A percentile compares a stretch with the other conserved stretches of the same genome.
Conservation (phyloP, 2,797 vertebrate genomes). For the Notoglanidium macrostoma region DNA sequence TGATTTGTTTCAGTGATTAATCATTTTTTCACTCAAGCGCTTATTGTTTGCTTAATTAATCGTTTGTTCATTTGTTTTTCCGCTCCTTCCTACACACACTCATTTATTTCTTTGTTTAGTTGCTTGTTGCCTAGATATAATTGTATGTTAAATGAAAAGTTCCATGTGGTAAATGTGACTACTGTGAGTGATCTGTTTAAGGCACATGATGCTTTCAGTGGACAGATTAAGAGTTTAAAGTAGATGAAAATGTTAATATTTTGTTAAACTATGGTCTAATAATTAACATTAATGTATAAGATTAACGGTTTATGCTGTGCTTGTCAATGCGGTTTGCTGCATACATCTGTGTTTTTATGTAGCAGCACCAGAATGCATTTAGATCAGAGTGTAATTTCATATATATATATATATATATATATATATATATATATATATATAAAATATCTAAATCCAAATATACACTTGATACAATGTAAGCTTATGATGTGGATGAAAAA, state of each 20-base stretch:
- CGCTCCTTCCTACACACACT: too few species aligned
- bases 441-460: background rate
- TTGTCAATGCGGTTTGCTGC: background rate
- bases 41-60: background rate
- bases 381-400: background rate
- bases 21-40: too few species aligned
- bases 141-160: background rate
- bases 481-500: background rate
- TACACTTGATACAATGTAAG: background rate
- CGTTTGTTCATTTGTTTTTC: background rate
- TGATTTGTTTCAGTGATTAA: background rate
- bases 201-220: background rate
- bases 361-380: background rate
- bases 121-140: background rate
- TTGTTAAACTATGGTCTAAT: background rate
- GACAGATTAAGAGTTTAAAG: background rate
- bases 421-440: background rate
- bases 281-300: background rate
- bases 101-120: background rate
- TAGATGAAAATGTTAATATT: background rate
- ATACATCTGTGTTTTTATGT: background rate
- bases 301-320: background rate
- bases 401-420: background rate
- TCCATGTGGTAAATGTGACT: background rate
- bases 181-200: background rate